Evolutionary conservation across 92 coral and sea anemone genomes (phyloP).

Genomic region (Montipora capitata): DNA sequence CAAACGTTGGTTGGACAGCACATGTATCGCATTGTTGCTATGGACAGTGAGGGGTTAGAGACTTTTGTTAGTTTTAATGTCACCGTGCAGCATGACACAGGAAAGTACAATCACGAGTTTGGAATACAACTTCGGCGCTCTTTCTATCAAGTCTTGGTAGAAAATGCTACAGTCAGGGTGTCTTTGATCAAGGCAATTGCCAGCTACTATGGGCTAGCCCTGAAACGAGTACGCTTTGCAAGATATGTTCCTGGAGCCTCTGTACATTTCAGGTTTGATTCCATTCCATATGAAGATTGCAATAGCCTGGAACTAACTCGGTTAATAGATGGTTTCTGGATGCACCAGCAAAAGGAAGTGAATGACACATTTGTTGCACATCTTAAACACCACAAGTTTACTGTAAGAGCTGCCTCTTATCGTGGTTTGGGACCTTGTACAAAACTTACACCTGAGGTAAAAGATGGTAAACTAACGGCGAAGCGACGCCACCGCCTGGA

Average conservation of each 20-base stretch:
- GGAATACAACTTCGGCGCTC: constrained; percentile 41
- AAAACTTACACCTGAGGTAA: not conserved
- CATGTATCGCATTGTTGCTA: constrained; percentile 74
- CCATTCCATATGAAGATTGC: constrained; percentile 54
- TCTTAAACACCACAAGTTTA: not conserved
- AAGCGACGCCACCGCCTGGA: constrained; percentile 11
- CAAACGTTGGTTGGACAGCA: constrained; percentile 54
- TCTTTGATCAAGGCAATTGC: constrained; percentile 72
- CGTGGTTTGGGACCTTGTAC: constrained; percentile 74
- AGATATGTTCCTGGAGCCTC: constrained; percentile 37
- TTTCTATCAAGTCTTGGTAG: constrained; percentile 46
- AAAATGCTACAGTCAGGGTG: constrained; percentile 63
- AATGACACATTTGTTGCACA: constrained; percentile 29
- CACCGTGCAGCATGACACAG: constrained; percentile 40
- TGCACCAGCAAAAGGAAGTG: constrained; percentile 20
- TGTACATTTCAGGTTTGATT: constrained; percentile 78
- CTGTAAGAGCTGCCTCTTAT: not conserved
- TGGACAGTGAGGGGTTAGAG: constrained; percentile 70
- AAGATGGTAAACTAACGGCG: constrained; percentile 6
- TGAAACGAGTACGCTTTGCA: constrained; percentile 70
- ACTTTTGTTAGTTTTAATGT: constrained; percentile 51
- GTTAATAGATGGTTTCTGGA: constrained; percentile 54
- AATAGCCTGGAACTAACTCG: constrained; percentile 6
- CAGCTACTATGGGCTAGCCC: constrained; percentile 60
- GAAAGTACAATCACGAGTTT: constrained; percentile 77